These are phyloP conservation scores for Graphium colonna DNA, from an alignment of 2,888 invertebrate genomes.

Conservation along the genomic window DNA sequence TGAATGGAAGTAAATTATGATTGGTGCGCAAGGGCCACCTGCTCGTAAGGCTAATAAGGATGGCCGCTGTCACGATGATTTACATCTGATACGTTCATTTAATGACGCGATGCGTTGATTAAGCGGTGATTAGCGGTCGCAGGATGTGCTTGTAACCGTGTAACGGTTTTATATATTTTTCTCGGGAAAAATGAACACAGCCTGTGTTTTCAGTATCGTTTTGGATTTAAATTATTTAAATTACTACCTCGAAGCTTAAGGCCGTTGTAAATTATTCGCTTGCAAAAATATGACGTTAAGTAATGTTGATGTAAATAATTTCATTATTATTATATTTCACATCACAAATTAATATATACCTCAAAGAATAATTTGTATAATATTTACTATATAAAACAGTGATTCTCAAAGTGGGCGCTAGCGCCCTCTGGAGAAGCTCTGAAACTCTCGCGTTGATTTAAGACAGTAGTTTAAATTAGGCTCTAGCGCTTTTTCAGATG, in stretches of 20 bases:
- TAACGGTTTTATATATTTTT: conserved; percentile 6
- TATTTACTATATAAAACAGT: too few relatives aligned
- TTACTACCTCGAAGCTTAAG: too few relatives aligned
- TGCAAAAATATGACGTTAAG: too few relatives aligned
- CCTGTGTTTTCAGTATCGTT: background rate
- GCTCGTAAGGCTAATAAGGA: conserved; percentile 37
- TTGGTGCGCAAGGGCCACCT: conserved; percentile 38
- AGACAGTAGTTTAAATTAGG: too few relatives aligned
- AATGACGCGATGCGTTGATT: conserved; percentile 21
- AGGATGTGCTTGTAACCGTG: conserved; percentile 10
- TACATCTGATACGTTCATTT: conserved; percentile 26
- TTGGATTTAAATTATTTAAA: conserved; percentile 12
- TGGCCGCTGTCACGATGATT: conserved; percentile 29
- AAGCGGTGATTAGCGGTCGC: conserved; percentile 25
- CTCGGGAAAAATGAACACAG: background rate
- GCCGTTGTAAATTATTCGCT: too few relatives aligned
- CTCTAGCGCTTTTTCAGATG: too few relatives aligned
- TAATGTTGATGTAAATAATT: background rate
- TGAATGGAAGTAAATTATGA: conserved; percentile 57
- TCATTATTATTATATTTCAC: background rate
- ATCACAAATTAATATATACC: too few relatives aligned
- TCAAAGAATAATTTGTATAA: too few relatives aligned
- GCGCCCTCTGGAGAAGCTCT: too few relatives aligned
- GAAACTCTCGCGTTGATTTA: too few relatives aligned
- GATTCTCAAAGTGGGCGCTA: too few relatives aligned